Evolutionary conservation across 2,113 vertebrate species (phyloP).

Genomic region (Erinaceus europaeus): DNA sequence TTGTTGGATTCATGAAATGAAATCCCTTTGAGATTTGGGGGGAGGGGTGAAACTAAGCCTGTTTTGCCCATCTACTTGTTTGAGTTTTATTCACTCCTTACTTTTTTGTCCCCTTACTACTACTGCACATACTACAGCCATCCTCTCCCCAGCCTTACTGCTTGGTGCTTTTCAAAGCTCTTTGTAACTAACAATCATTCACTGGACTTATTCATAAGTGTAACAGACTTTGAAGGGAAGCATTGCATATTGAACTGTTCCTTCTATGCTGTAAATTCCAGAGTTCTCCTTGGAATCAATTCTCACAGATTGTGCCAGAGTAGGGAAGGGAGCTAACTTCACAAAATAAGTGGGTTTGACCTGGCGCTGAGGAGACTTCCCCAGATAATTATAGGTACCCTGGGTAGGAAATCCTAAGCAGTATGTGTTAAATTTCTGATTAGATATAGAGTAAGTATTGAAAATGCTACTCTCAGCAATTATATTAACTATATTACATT

Average conservation of each 20-base stretch:
- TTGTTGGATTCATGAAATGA: slow-evolving; percentile 55
- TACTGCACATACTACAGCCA: slow-evolving; percentile 28
- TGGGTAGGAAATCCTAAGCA: not conserved
- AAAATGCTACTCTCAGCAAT: slow-evolving; percentile 33
- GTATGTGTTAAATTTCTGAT: slow-evolving; percentile 32
- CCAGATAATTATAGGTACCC: slow-evolving; percentile 14
- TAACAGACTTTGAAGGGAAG: slow-evolving; percentile 35
- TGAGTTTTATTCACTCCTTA: slow-evolving; percentile 48
- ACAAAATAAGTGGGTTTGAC: slow-evolving; percentile 20
- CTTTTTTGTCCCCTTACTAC: not conserved
- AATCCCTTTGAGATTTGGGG: slow-evolving; percentile 36
- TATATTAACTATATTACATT: slow-evolving; percentile 16
- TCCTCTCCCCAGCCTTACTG: not conserved
- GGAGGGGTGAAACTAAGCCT: slow-evolving; percentile 25
- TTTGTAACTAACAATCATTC: slow-evolving; percentile 22
- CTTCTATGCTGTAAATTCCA: not conserved
- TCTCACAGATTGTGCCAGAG: not conserved
- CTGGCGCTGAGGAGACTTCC: not conserved
- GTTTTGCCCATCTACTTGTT: not conserved
- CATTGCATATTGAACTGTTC: slow-evolving; percentile 28
- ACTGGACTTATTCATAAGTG: slow-evolving; percentile 33
- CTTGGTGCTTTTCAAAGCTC: not conserved
- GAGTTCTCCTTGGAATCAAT: slow-evolving; percentile 37
- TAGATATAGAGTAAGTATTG: slow-evolving; percentile 32
- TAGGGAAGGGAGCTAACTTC: not conserved